Base-by-base conservation (phyloP, 2,888 invertebrate species). In the Melanostoma scalare region DNA sequence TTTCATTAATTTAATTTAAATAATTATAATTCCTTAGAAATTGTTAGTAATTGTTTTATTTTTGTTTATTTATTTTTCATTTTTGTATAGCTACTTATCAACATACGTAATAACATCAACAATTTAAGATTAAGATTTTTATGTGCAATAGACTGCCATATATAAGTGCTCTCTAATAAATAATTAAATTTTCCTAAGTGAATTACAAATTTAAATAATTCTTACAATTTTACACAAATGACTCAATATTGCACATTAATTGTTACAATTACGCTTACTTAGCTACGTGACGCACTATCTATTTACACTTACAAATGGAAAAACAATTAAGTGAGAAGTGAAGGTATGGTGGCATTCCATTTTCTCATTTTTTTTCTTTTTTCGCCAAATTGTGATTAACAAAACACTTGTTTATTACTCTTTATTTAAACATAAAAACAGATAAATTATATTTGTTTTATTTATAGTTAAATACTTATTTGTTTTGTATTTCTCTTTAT, bases 71-170 rank as follows among this genome's bases (percentile, higher is more conserved):
- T 20, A 20, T 20, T 20, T 20, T 20, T 20, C 20, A 20, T 20
- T 20, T 20, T 20, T 20, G 20, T 20, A 20, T 20, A 75, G 65
- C 74, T 85, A 74, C 78, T 78, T 86, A 85, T 50, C 4, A 82
- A 85, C 56, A 75, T 82, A 85, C 55, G 58, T 65, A 75, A 76
- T 75, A 82, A 77, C 74, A 74, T 74, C 75, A 84, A 84, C 84
- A 84, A 84, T 78, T 78, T 58, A 31, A 52, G 53, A 60, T 44
- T 46, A 72, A 60, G 60, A 42, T 50, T 74, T 73, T 82, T 55
- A 46, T 76, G 78, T 67, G 67, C 67, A 78, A 58, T 67, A 73
- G 58, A 52, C 55, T 61, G 63, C 67, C 31, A 56, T 44, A 68
- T 56, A 46, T 71, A 46, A 72, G 80, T 76, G 76, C 76, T 65